A percentile compares a stretch with the other conserved stretches of the same genome.
These are phyloP conservation scores for Crotalus viridis DNA, from an alignment of 2,113 vertebrate species.

Conservation along the genomic window DNA sequence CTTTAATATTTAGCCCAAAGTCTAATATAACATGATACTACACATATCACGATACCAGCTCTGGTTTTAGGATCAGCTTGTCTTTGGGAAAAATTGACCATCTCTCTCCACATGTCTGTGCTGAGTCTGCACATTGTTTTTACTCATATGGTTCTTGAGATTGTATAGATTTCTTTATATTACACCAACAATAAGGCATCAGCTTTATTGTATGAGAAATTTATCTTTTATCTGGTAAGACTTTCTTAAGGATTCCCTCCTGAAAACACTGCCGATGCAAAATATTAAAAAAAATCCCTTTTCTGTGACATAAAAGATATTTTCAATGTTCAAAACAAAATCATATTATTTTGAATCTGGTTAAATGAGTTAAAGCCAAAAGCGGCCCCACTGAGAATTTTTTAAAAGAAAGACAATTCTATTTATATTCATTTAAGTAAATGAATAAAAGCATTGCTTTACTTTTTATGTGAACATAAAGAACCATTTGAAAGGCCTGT, in stretches of 20 bases:
- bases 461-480: constrained; percentile 12
- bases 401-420: constrained; percentile 11
- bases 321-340: constrained; percentile 18
- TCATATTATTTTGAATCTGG: constrained; percentile 5
- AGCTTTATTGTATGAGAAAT: constrained; percentile 8
- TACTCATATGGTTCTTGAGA: constrained; percentile 20
- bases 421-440: constrained; percentile 27
- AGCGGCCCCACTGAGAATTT: constrained; percentile 4
- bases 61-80: constrained; percentile 24
- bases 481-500: constrained; percentile 12
- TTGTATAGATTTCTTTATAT: constrained; percentile 27
- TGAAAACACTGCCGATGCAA: neutral
- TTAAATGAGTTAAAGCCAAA: neutral
- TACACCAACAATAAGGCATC: neutral
- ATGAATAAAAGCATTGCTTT: constrained; percentile 14
- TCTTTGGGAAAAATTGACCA: constrained; percentile 32
- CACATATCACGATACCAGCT: constrained; percentile 39
- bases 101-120: constrained; percentile 6
- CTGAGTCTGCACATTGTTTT: constrained; percentile 27
- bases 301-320: neutral
- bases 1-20: constrained; percentile 24
- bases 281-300: neutral
- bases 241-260: neutral
- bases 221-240: neutral
- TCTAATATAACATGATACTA: neutral